Evolutionary conservation across 2,113 vertebrate genomes (phyloP).

Genomic region (Nyctibius bracteatus): DNA sequence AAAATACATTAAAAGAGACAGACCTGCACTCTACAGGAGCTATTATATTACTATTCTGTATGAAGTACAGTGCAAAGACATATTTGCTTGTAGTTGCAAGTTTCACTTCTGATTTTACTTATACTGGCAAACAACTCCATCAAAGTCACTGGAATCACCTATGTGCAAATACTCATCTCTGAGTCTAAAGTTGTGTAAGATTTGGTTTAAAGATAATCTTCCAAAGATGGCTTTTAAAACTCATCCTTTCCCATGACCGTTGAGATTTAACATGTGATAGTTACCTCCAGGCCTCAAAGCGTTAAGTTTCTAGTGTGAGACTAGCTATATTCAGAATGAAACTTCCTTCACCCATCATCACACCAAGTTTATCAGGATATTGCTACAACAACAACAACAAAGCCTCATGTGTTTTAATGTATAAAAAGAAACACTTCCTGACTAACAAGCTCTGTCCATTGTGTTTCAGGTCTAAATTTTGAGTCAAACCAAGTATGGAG

Average conservation of each 20-base stretch:
- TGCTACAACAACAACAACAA: background rate
- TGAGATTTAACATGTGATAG: background rate
- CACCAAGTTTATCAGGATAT: background rate
- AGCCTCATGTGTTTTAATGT: background rate
- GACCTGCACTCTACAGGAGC: background rate
- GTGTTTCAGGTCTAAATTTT: background rate
- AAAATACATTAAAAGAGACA: background rate
- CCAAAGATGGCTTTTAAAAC: background rate
- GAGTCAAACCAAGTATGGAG: background rate
- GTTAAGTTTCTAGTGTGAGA: background rate
- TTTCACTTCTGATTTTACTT: background rate
- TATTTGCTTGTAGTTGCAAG: background rate
- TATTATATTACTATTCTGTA: background rate
- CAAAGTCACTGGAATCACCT: background rate
- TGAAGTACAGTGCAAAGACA: background rate
- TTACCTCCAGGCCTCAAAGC: background rate
- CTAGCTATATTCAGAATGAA: background rate
- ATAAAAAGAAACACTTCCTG: conserved; percentile 42
- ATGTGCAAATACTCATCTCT: background rate
- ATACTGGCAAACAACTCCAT: background rate
- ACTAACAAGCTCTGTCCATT: background rate
- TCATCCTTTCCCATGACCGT: background rate
- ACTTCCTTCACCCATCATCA: background rate
- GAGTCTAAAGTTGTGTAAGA: background rate
- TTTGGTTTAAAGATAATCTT: background rate